phyloP scores from a whole-genome alignment of 2,797 vertebrate genomes.

The Acestrorhynchus altus region DNA sequence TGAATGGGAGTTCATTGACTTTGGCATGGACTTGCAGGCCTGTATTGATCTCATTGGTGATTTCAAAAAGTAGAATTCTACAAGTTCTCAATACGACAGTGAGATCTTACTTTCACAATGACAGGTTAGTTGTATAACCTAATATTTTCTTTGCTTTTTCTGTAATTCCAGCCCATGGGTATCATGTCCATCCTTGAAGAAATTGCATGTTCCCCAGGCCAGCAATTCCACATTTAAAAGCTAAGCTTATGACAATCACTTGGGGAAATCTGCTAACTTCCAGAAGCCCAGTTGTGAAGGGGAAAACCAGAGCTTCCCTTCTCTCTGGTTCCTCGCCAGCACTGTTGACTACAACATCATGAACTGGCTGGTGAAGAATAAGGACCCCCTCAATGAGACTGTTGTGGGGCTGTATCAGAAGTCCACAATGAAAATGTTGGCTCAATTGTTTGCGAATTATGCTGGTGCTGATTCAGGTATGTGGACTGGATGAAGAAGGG shows the following conservation, averaged over 20 bases:
- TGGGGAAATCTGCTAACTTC: constrained; percentile 81
- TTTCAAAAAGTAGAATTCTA: not conserved
- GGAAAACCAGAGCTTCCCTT: constrained; percentile 82
- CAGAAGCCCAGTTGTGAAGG: constrained; percentile 80
- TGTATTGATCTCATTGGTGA: constrained; percentile 81
- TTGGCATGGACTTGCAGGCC: constrained; percentile 79
- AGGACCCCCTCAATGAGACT: constrained; percentile 79
- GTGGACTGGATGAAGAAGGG: not conserved
- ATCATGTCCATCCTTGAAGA: constrained; percentile 95
- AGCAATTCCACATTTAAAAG: constrained; percentile 79
- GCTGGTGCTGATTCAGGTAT: constrained; percentile 73
- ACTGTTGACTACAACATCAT: constrained; percentile 81
- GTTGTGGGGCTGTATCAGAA: constrained; percentile 83
- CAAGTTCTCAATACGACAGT: not conserved
- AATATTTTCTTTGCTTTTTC: constrained; percentile 63
- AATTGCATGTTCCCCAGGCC: constrained; percentile 94
- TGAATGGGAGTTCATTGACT: constrained; percentile 81
- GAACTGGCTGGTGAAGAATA: constrained; percentile 82
- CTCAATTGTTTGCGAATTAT: constrained; percentile 76
- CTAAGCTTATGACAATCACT: constrained; percentile 86
- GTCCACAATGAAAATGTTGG: constrained; percentile 77
- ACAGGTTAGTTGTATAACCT: not conserved
- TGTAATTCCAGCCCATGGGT: constrained; percentile 80
- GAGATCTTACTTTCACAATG: not conserved
- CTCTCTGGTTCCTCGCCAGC: constrained; percentile 74